These are phyloP conservation scores for Eriosoma lanigerum DNA, from an alignment of 1,140 invertebrate species.

Conservation along the genomic window DNA sequence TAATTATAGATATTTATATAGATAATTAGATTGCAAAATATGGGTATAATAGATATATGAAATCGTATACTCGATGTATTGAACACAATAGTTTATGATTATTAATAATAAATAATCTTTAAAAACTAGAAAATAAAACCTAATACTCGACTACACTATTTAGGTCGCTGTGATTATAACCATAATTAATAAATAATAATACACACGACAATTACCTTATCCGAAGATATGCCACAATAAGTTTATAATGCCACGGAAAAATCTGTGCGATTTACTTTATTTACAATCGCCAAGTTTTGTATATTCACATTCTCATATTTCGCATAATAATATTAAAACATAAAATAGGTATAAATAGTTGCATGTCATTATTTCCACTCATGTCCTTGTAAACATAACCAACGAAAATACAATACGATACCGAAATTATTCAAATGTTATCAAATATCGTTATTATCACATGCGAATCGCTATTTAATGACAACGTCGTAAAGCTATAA, in stretches of 20 bases:
- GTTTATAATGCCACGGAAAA: no score
- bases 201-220: conserved; percentile 7
- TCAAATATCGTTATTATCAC: conserved; percentile 19
- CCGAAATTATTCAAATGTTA: conserved; percentile 7
- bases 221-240: conserved; percentile 8
- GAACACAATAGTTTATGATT: no score
- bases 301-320: conserved; percentile 22
- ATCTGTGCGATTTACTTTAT: conserved; percentile 13
- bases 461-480: neutral
- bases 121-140: no score
- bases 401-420: neutral
- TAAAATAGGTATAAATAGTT: no score
- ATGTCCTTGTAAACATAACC: neutral
- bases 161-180: neutral
- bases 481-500: neutral
- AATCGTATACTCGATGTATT: no score
- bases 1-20: no score
- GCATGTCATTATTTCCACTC: conserved; percentile 18
- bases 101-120: no score
- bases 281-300: neutral
- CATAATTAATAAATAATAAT: no score
- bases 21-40: no score
- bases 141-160: conserved; percentile 15
- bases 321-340: no score
- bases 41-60: no score